Conservation (phyloP, 2,113 vertebrate genomes). For the Perccottus glenii region DNA sequence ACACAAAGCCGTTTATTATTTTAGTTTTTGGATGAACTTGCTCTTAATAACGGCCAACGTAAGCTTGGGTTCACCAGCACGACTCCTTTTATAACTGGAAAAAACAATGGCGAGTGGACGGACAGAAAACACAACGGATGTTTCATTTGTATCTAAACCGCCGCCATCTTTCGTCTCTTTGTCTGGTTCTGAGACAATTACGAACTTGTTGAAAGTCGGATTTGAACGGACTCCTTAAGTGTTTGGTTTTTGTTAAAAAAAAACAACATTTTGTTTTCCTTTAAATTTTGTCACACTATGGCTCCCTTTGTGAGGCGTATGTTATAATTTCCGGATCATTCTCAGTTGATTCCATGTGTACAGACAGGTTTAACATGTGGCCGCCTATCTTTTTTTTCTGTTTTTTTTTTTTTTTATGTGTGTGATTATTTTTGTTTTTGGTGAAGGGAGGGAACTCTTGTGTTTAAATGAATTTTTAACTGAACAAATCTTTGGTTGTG, state of each 20-base stretch:
- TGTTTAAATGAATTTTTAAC: slow-evolving; percentile 45
- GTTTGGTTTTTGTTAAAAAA: slow-evolving; percentile 28
- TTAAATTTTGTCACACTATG: slow-evolving; percentile 40
- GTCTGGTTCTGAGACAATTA: slow-evolving; percentile 26
- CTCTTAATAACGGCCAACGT: too few relatives aligned
- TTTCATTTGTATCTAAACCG: background rate
- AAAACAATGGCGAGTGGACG: background rate
- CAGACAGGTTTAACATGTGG: slow-evolving; percentile 31
- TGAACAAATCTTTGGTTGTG: slow-evolving; percentile 63
- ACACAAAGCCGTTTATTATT: background rate
- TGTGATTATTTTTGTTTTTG: slow-evolving; percentile 59
- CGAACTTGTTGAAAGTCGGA: slow-evolving; percentile 35
- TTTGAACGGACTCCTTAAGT: slow-evolving; percentile 4
- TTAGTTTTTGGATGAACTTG: slow-evolving; percentile 6
- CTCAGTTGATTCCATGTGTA: slow-evolving; percentile 66
- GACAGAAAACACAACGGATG: background rate
- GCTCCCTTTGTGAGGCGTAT: slow-evolving; percentile 34
- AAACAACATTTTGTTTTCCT: too few relatives aligned
- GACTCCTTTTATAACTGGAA: slow-evolving; percentile 64
- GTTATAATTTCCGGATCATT: slow-evolving; percentile 54
- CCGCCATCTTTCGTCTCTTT: background rate
- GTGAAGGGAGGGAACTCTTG: slow-evolving; percentile 51
- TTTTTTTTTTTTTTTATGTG: slow-evolving; percentile 35
- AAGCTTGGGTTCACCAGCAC: slow-evolving; percentile 14
- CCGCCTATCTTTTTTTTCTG: slow-evolving; percentile 18